These are phyloP conservation scores for Bostrychus sinensis DNA, from an alignment of 2,113 vertebrate genomes.

Conservation along the genomic window DNA sequence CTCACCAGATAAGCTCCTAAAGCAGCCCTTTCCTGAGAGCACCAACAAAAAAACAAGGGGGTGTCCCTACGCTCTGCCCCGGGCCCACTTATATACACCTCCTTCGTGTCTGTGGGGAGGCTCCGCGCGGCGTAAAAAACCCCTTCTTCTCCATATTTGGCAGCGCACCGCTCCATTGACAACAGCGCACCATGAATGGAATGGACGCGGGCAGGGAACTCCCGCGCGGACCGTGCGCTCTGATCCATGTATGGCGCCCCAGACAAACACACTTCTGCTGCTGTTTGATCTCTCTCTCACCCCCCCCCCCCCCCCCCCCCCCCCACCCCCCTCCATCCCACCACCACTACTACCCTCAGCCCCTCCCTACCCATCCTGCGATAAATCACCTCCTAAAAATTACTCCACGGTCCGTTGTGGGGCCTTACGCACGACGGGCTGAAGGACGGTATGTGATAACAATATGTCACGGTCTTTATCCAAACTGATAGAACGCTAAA, in stretches of 20 bases:
- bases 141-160: conserved; percentile 88
- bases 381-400: neutral
- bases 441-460: neutral
- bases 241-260: conserved; percentile 82
- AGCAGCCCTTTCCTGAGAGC: neutral
- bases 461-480: neutral
- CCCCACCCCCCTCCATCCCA: neutral
- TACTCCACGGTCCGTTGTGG: neutral
- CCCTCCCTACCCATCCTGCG: too few species aligned
- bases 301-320: neutral
- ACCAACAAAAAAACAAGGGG: neutral
- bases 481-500: neutral
- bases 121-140: conserved; percentile 62
- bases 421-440: neutral
- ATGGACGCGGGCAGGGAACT: conserved; percentile 70
- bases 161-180: conserved; percentile 75
- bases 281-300: conserved; percentile 36
- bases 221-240: conserved; percentile 55
- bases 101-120: conserved; percentile 29
- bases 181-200: conserved; percentile 88
- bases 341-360: too few species aligned
- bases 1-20: conserved; percentile 79
- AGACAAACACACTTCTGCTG: conserved; percentile 35
- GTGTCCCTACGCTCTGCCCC: conserved; percentile 1
- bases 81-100: conserved; percentile 74